Conservation (phyloP, 2,113 vertebrate species). For the Chauna torquata region DNA sequence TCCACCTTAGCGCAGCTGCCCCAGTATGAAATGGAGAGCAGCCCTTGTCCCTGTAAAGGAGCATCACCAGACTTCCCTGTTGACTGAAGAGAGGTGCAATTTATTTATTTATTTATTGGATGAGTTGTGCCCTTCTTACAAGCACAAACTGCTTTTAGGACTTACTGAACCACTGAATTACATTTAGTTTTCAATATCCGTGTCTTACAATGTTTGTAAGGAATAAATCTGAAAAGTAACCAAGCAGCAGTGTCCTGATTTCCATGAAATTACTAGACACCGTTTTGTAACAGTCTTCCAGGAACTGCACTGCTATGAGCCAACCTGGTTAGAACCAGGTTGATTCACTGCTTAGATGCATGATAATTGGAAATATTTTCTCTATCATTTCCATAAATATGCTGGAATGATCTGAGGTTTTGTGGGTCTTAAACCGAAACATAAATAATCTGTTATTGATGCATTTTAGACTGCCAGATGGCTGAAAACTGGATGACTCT, state of each 20-base stretch:
- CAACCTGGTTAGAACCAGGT: background rate
- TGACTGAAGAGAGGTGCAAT: background rate
- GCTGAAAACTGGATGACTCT: background rate
- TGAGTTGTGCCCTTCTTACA: background rate
- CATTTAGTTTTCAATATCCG: background rate
- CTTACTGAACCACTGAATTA: background rate
- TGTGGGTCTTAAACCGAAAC: background rate
- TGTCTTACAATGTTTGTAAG: background rate
- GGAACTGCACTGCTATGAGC: background rate
- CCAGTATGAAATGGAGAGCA: background rate
- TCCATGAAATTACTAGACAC: background rate
- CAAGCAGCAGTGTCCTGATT: background rate
- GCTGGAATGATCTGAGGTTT: background rate
- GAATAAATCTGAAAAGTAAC: background rate
- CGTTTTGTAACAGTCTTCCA: background rate
- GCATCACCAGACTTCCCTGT: background rate
- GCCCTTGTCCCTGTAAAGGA: background rate
- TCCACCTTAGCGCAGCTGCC: background rate
- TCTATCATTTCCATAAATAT: background rate
- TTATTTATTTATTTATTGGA: too few relatives aligned
- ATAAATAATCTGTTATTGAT: background rate
- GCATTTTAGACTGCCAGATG: constrained; percentile 4
- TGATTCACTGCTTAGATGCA: background rate
- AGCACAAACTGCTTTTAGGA: background rate
- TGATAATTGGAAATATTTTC: background rate